Evolutionary conservation across 2,888 invertebrate species (phyloP).

Genomic region (Ditula angustiorana): DNA sequence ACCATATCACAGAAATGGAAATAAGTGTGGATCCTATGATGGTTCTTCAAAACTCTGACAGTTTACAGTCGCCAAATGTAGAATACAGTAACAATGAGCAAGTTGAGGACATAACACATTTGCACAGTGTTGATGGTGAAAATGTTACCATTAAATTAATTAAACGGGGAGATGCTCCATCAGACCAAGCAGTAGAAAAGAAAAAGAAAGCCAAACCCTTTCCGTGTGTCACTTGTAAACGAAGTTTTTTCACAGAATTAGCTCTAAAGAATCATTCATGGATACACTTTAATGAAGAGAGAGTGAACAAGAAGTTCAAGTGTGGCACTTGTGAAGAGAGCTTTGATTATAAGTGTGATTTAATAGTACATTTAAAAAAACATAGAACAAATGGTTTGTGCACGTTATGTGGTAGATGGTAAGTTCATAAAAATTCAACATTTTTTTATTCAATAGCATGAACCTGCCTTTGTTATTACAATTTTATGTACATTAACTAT

Average conservation of each 20-base stretch:
- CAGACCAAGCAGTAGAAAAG: constrained; percentile 43
- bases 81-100: constrained; percentile 45
- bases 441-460: background rate
- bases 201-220: constrained; percentile 73
- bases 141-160: constrained; percentile 69
- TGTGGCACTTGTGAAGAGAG: constrained; percentile 87
- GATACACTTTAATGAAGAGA: constrained; percentile 77
- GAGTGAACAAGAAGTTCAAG: constrained; percentile 57
- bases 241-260: constrained; percentile 84
- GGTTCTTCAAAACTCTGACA: constrained; percentile 86
- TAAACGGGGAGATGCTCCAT: constrained; percentile 50
- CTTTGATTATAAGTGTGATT: constrained; percentile 87
- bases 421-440: constrained; percentile 71
- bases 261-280: constrained; percentile 87
- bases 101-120: constrained; percentile 61
- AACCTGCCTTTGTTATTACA: background rate
- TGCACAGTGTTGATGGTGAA: constrained; percentile 57
- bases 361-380: constrained; percentile 87
- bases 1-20: constrained; percentile 86
- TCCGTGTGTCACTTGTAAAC: constrained; percentile 83
- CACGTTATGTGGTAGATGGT: constrained; percentile 89
- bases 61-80: constrained; percentile 51
- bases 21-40: constrained; percentile 89
- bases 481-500: background rate
- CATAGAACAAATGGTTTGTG: constrained; percentile 87